Evolutionary conservation across 1,140 invertebrate species (phyloP).

Genomic region (Drosophila novamexicana): DNA sequence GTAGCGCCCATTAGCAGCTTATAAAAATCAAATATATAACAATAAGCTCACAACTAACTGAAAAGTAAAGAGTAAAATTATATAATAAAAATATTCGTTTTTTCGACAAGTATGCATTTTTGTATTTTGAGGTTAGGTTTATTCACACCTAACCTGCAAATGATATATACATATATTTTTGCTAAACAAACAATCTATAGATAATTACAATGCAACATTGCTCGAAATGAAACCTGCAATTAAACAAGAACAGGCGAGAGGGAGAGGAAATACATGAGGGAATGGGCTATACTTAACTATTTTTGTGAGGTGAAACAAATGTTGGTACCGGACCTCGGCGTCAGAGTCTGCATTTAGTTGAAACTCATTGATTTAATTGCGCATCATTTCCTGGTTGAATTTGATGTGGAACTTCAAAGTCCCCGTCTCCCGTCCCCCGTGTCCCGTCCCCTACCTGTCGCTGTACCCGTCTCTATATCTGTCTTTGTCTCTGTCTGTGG

Average conservation of each 20-base stretch:
- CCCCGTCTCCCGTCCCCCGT: neutral
- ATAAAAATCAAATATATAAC: slow-evolving; percentile 73
- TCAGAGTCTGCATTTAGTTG: slow-evolving; percentile 55
- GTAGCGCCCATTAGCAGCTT: slow-evolving; percentile 72
- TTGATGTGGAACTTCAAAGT: slow-evolving; percentile 70
- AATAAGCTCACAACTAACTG: slow-evolving; percentile 49
- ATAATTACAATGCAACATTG: slow-evolving; percentile 67
- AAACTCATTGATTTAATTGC: slow-evolving; percentile 83
- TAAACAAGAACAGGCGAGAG: slow-evolving; percentile 32
- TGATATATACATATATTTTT: neutral
- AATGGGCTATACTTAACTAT: slow-evolving; percentile 39
- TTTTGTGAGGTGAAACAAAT: slow-evolving; percentile 37
- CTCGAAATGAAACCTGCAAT: slow-evolving; percentile 67
- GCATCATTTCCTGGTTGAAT: slow-evolving; percentile 82
- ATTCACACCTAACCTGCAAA: slow-evolving; percentile 23
- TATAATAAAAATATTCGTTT: neutral
- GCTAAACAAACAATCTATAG: slow-evolving; percentile 31
- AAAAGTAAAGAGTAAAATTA: slow-evolving; percentile 26
- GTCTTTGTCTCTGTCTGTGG: slow-evolving; percentile 24
- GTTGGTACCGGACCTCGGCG: slow-evolving; percentile 4
- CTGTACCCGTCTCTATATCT: slow-evolving; percentile 11
- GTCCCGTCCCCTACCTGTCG: slow-evolving; percentile 1
- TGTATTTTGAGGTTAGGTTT: slow-evolving; percentile 21
- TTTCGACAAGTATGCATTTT: slow-evolving; percentile 32
- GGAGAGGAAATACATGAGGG: neutral